These are phyloP conservation scores for Dryobates pubescens DNA, from an alignment of 2,797 vertebrate genomes.

Conservation along the genomic window DNA sequence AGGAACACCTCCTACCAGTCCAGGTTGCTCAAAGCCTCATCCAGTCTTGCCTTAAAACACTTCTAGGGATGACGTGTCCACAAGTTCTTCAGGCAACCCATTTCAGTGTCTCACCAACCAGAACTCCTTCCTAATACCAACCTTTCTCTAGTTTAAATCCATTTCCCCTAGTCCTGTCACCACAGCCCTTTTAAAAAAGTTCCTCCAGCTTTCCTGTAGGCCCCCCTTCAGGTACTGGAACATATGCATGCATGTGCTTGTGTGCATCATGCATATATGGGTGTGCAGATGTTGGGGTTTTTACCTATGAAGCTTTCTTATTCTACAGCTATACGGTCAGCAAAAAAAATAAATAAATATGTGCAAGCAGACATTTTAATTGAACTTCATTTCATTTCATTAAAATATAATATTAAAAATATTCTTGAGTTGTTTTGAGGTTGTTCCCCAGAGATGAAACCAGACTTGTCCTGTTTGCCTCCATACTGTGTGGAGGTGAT, in stretches of 20 bases:
- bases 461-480: neutral
- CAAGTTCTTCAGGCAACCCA: too few relatives aligned
- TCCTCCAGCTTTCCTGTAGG: too few relatives aligned
- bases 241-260: fast-evolving
- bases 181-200: too few relatives aligned
- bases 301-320: neutral
- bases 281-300: fast-evolving
- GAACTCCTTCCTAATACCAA: too few relatives aligned
- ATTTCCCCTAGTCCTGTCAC: too few relatives aligned
- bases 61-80: too few relatives aligned
- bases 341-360: too few relatives aligned
- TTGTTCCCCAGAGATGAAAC: neutral
- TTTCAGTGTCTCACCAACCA: too few relatives aligned
- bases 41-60: too few relatives aligned
- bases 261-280: neutral
- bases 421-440: neutral
- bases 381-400: neutral
- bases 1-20: too few relatives aligned
- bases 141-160: too few relatives aligned
- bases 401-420: neutral
- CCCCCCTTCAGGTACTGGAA: neutral
- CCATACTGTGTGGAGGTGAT: neutral
- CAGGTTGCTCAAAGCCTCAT: too few relatives aligned
- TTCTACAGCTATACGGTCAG: neutral
- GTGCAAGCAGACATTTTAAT: neutral